Base-by-base conservation (phyloP, 92 coral and sea anemone genomes). In the Virgularia gustaviana region DNA sequence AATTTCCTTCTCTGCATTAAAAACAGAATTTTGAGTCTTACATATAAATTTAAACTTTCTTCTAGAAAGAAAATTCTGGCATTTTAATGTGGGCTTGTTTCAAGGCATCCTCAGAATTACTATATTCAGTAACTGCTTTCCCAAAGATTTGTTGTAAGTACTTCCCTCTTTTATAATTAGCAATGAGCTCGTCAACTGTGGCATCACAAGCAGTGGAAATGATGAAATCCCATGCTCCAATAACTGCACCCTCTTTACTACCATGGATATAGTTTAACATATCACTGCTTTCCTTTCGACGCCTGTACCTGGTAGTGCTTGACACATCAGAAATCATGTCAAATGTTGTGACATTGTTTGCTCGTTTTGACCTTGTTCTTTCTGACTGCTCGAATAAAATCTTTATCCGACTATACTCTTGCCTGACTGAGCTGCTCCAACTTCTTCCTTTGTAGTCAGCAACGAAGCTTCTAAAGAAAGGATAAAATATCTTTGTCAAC, bases 41-140 rank as follows among this genome's bases (percentile, higher is more conserved):
- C 70, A 77, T 7, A 83, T 64, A 36, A 73, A 28, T 6, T 57
- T 37, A 34, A 65, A 73, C 30, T 84, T 83, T 1, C 73, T 23
- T 19, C 84, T 65, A 2, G 85, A 84, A 19, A 83, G 71, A 30
- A 28, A 78, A 13, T 35, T 56, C 42, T 78, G 75, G 22, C 72
- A 78, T 35, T 83, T 77, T 1, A 78, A 31, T 4, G 84, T 74
- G 16, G 41, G 85, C 85, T 28, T 78, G 81, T 47, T 86, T 73
- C 1, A 83, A 57, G 3, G 87, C 87, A 43, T 78, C 85, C 45
- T 73, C 85, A 36, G 83, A 74, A 42, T 68, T 67, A 15, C 22
- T 36, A 67, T 35, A 28, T 2, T 44, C 57, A 33, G 15, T 1
- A 16, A 43, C 59, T 27, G 37, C 73, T 11, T 67, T 43, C 10